phyloP scores from a whole-genome alignment of 1,140 invertebrate genomes.

The Lordiphosa stackelbergi region DNA sequence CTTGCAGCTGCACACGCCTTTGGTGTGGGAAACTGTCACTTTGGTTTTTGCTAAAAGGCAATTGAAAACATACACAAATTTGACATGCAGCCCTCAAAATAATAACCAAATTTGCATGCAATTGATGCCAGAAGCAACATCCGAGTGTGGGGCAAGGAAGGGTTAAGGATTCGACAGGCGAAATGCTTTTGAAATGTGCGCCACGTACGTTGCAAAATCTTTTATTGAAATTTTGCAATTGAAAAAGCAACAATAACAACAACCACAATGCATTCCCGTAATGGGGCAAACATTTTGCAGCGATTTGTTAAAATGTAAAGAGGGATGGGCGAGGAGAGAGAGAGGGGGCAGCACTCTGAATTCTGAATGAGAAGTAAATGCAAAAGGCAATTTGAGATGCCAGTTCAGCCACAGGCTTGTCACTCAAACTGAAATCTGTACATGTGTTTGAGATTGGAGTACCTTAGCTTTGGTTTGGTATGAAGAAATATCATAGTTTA shows the following conservation, averaged over 20 bases:
- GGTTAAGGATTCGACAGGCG: conserved; percentile 1
- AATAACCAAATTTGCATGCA: conserved; percentile 69
- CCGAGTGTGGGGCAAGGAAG: conserved; percentile 37
- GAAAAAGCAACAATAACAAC: conserved; percentile 24
- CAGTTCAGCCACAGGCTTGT: too few relatives aligned
- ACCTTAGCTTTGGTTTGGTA: too few relatives aligned
- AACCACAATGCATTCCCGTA: conserved; percentile 3
- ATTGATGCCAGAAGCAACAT: conserved; percentile 51
- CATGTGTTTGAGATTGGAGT: too few relatives aligned
- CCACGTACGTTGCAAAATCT: conserved; percentile 62
- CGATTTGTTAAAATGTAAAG: conserved; percentile 55
- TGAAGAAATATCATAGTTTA: too few relatives aligned
- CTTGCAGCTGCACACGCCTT: too few relatives aligned
- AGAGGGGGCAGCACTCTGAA: not conserved
- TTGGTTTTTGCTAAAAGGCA: not conserved
- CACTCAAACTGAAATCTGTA: too few relatives aligned
- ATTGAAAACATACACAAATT: too few relatives aligned
- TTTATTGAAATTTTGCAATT: conserved; percentile 32
- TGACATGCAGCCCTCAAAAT: conserved; percentile 30
- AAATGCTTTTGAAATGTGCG: conserved; percentile 68
- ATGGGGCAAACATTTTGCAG: conserved; percentile 56
- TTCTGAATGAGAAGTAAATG: too few relatives aligned
- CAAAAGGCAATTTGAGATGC: conserved; percentile 1
- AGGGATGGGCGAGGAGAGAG: conserved; percentile 1
- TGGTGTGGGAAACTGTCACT: too few relatives aligned